Conservation (phyloP, 2,113 vertebrate species). For the rat (Rattus norvegicus) region DNA sequence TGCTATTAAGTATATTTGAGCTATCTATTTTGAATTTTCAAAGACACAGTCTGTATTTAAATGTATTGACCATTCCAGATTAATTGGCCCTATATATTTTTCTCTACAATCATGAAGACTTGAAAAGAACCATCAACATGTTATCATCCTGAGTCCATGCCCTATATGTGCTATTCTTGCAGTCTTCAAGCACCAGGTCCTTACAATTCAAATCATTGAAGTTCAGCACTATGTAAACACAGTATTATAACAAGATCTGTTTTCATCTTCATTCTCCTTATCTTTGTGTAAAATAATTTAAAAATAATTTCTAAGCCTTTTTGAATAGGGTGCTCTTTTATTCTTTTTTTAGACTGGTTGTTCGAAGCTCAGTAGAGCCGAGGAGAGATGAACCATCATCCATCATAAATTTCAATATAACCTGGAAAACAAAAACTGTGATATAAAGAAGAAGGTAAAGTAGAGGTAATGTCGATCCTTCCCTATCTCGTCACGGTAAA, state of each 20-base stretch:
- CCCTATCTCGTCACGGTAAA: neutral
- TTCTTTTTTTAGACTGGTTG: neutral
- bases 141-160: neutral
- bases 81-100: neutral
- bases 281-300: neutral
- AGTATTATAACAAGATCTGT: neutral
- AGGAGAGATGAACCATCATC: neutral
- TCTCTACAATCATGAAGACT: neutral
- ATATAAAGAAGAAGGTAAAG: neutral
- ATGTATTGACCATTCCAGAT: neutral
- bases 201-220: neutral
- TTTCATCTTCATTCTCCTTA: neutral
- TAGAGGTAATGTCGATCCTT: neutral
- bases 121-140: neutral
- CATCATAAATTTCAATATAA: neutral
- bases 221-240: neutral
- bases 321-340: neutral
- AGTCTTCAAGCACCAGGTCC: too few relatives aligned
- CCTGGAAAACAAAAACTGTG: neutral
- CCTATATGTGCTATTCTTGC: neutral
- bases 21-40: neutral
- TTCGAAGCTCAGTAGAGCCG: neutral
- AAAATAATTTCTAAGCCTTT: neutral
- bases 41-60: neutral
- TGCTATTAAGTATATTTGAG: neutral